Evolutionary conservation across 2,797 vertebrate species (phyloP), one percentile per base, ranked within the genome.

Genomic region (Pangasius krempfi): DNA sequence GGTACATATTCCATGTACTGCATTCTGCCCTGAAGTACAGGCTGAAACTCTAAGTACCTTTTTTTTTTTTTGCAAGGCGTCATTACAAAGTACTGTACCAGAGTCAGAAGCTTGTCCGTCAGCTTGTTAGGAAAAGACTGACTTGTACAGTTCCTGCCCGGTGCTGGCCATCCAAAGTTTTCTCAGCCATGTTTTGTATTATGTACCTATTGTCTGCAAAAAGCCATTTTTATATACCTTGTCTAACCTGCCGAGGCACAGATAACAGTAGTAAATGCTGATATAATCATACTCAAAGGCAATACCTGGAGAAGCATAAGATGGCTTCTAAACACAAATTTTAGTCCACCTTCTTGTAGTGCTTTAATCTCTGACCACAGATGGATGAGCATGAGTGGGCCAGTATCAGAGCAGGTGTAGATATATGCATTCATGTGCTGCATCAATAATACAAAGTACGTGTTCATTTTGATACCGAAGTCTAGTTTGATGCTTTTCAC

Each of bases 341-440:
- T 37, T 73, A 54, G 27, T 62, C 62, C 72, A 80, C 37, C 56
- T 52, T 18, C 62, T 90, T 86, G 72, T 86, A 89, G 40, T 25
- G 37, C 4, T 10, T 37, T 86, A 88, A 89, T 88, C 64, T 82
- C 50, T 76, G 62, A 87, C 84, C 76, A 72, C 84, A 90, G 84
- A 85, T 86, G 73, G 60, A 91, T 91, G 70, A 90, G 87, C 88
- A 87, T 79, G 79, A 88, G 86, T 66, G 30, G 81, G 62, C 50
- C 58, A 30, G 85, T 84, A 85, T 91, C 54, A 80, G 64, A 92
- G 90, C 91, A 88, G 88, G 87, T 92, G 88, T 76, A 58, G 47
- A 60, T 86, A 88, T 72, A 85, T 60, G n/a, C 87, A 90, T 89
- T 91, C 86, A 90, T 80, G 75, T 89, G 20, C 30, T 52, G 64